Evolutionary conservation across 2,113 vertebrate species (phyloP).

Genomic region (Prunella himalayana): DNA sequence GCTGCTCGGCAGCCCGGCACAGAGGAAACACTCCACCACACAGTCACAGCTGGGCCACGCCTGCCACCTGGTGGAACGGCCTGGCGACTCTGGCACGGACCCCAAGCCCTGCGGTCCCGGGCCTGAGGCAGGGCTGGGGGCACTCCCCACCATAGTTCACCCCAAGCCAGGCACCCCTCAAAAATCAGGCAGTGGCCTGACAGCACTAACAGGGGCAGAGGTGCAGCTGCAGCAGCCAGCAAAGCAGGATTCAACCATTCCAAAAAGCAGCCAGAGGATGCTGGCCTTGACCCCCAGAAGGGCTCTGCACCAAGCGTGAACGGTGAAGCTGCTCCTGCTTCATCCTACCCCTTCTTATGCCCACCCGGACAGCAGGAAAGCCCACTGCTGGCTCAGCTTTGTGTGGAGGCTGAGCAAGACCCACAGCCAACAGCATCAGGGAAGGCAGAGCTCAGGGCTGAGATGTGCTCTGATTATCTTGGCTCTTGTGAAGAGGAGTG

Average conservation of each 20-base stretch:
- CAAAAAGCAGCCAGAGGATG: background rate
- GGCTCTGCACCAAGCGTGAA: accelerated
- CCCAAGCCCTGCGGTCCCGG: accelerated
- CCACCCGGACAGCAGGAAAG: accelerated
- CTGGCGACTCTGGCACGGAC: accelerated
- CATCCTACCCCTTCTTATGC: accelerated
- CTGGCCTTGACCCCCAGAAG: accelerated
- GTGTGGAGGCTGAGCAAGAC: background rate
- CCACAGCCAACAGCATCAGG: accelerated
- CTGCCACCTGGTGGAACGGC: conserved; percentile 25
- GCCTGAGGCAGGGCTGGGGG: accelerated
- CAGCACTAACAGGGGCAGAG: accelerated
- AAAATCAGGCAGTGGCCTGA: accelerated
- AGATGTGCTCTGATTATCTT: background rate
- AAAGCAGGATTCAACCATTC: accelerated
- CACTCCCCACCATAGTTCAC: background rate
- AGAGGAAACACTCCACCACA: no score
- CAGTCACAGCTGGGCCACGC: background rate
- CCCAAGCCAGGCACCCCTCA: no score
- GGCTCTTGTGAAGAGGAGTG: background rate
- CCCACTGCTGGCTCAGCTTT: background rate
- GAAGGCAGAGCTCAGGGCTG: background rate
- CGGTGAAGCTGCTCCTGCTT: accelerated
- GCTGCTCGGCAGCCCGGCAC: background rate
- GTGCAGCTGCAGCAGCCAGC: accelerated